Percentiles rank a stretch among this genome's conserved stretches.
phyloP scores from a whole-genome alignment of 2,797 vertebrate species.

The Emys orbicularis region DNA sequence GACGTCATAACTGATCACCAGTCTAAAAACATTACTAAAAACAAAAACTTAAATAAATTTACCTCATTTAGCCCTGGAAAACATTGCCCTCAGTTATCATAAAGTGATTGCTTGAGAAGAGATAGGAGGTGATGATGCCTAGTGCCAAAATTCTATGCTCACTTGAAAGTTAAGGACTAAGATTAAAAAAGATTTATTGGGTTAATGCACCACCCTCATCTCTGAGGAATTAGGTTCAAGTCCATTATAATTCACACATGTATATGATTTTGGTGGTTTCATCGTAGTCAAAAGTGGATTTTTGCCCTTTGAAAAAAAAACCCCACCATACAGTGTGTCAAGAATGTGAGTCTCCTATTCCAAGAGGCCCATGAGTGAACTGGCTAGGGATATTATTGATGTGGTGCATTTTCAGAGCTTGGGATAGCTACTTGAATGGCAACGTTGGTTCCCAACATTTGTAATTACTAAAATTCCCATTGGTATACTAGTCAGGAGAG shows the following conservation, averaged over 20 bases:
- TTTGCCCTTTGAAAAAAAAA: neutral
- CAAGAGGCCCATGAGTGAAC: neutral
- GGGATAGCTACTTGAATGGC: neutral
- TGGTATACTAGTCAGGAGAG: neutral
- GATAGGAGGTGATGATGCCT: neutral
- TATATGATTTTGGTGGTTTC: neutral
- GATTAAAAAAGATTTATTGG: neutral
- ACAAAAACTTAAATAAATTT: neutral
- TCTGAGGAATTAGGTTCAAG: neutral
- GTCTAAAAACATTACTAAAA: neutral
- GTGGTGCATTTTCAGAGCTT: neutral
- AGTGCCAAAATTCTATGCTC: neutral
- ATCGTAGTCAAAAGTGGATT: neutral
- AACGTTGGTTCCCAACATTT: neutral
- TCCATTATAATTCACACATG: neutral
- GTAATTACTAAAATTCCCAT: neutral
- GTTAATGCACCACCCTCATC: neutral
- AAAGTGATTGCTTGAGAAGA: slow-evolving; percentile 2
- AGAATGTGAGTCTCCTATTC: neutral
- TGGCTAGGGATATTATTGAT: neutral
- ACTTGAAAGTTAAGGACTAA: neutral
- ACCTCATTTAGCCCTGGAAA: neutral
- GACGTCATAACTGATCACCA: neutral
- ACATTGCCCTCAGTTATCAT: neutral
- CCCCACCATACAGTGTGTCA: neutral